Base-by-base conservation (phyloP, 2,113 vertebrate species). In the Aegithalos caudatus region DNA sequence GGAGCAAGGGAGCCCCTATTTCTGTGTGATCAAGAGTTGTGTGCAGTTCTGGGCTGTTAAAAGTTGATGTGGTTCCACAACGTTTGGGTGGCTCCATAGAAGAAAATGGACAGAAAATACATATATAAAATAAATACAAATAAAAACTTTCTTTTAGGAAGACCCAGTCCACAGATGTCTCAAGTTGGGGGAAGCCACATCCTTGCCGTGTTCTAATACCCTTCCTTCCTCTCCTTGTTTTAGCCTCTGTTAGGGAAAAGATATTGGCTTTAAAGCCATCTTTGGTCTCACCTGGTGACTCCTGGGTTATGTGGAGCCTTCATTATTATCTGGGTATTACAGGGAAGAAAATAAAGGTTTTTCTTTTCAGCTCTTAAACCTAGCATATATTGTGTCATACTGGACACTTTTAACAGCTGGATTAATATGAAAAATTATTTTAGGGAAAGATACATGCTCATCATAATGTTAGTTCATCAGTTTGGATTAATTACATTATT, bases 11-110 rank as follows among this genome's bases (percentile, higher is more conserved):
- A 20, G 35, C 17, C 22, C 9, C 0, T 1, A 11, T 67, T 74
- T 79, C 31, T 35, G 0, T 37, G 7, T 22, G 70, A 4, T 51
- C 23, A 1, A 7, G 48, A 19, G 33, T 33, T 2, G 0, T 4
- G 7, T 51, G 93, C 40, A 31, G 28, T 29, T 56, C 25, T 85
- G 70, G 44, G 23, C 10, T 78, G 9, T 33, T 53, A n/a, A 48
- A 65, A 69, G 22, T 7, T 56, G 38, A 11, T 57, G 51, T 60
- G 11, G 11, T 82, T 71, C 44, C 42, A 37, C 66, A 91, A 12
- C 13, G 18, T 18, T 22, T 50, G 53, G 7, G 19, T 77, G 51
- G 17, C 24, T 87, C 9, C 24, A 7, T 5, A 76, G n/a, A 65
- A 56, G 56, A 40, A 73, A 42, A 42, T 42, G 40, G 12, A 42